Conservation (phyloP, 2,888 invertebrate genomes). For the Plagodis pulveraria region DNA sequence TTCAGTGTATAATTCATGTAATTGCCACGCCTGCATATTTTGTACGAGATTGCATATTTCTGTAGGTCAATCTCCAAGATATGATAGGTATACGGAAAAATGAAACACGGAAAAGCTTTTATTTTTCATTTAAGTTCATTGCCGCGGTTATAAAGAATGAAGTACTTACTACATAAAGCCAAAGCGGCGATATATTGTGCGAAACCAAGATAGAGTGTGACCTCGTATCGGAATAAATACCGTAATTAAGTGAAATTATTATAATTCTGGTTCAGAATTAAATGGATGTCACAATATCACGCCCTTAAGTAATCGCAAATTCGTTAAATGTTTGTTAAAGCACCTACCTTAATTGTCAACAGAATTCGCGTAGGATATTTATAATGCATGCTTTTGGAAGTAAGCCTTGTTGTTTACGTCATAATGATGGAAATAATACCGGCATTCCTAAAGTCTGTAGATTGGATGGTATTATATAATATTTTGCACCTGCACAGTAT, state of each 20-base stretch:
- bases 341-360: conserved; percentile 47
- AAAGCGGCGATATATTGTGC: conserved; percentile 52
- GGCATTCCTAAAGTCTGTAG: neutral
- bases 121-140: conserved; percentile 70
- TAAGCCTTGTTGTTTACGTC: conserved; percentile 5
- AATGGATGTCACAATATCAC: conserved; percentile 76
- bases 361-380: conserved; percentile 48
- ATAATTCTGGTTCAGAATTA: conserved; percentile 77
- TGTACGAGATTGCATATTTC: too few relatives aligned
- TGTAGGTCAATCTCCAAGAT: neutral
- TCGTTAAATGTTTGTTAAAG: conserved; percentile 56
- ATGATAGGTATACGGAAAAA: conserved; percentile 49
- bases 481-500: too few relatives aligned
- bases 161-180: conserved; percentile 41
- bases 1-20: neutral
- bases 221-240: conserved; percentile 76
- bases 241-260: conserved; percentile 83
- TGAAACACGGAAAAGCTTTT: conserved; percentile 70
- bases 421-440: neutral
- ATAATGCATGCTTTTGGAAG: conserved; percentile 31
- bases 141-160: conserved; percentile 55
- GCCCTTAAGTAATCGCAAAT: conserved; percentile 62
- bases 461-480: neutral
- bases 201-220: conserved; percentile 63
- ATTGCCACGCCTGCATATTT: too few relatives aligned